Conservation (phyloP, 2,113 vertebrate genomes). For the Conger conger region DNA sequence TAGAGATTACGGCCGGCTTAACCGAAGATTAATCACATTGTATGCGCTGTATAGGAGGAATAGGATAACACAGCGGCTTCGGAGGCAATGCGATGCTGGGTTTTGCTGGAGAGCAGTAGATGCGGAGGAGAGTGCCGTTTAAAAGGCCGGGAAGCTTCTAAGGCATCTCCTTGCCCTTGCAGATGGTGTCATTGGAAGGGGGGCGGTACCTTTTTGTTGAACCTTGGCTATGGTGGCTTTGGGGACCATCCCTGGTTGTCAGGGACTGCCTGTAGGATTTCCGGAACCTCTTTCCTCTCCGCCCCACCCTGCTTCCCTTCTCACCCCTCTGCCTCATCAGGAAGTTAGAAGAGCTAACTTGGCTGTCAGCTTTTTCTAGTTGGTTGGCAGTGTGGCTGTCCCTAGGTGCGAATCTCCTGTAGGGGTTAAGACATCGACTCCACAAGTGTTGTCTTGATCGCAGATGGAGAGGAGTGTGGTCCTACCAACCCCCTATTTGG, state of each 20-base stretch:
- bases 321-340: neutral
- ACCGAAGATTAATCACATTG: constrained; percentile 48
- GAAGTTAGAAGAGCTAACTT: neutral
- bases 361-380: neutral
- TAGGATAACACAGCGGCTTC: constrained; percentile 2
- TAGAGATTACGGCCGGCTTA: constrained; percentile 51
- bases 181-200: neutral
- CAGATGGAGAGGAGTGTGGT: neutral
- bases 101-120: constrained; percentile 1
- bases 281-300: neutral
- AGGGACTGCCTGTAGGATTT: neutral
- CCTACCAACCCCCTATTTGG: neutral
- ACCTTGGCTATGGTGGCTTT: neutral
- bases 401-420: neutral
- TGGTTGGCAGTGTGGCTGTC: neutral
- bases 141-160: neutral
- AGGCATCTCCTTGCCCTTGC: constrained; percentile 1
- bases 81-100: neutral
- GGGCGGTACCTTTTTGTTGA: neutral
- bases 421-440: no score
- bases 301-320: neutral
- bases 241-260: neutral
- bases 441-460: neutral
- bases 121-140: neutral
- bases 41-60: constrained; percentile 44